Base-by-base conservation (phyloP, 30 jellyfish, hydroid and myxozoan species). In the Nemopilema nomurai region DNA sequence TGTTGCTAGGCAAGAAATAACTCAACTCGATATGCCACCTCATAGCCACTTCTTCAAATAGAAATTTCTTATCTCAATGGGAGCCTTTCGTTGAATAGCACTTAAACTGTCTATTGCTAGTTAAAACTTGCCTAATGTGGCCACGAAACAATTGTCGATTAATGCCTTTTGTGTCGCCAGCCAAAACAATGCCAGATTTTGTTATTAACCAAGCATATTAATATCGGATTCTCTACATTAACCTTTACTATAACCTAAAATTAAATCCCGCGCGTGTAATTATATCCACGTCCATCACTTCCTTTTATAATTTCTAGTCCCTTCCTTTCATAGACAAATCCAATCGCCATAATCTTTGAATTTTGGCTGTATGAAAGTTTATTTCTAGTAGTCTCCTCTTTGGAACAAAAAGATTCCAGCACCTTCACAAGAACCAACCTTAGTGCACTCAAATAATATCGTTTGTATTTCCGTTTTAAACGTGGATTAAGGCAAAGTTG, bases 401-500 rank as follows among this genome's bases (percentile, higher is more conserved):
- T 41, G 13, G 57, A 41, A 41, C 16, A 26, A 16, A 69, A 28
- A 69, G 80, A 8, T 24, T 27, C 4, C 4, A 1, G 8, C 64
- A 8, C 49, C 24, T 4, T 28, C 33, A 26, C 8, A 62, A 69
- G 9, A 27, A 69, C 33, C 52, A 13, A 24, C 23, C 50, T 69
- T 24, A 4, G 57, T 8, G 18, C 29, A 69, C 28, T 69, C 50
- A 9, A 27, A 18, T 69, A 69, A 69, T 69, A 24, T 57, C 80
- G 80, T 69, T 69, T 69, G 63, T 69, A 69, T 69, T 19, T 69
- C 80, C 80, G 80, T 69, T 69, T 69, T 69, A 69, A 24, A 57
- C 80, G 29, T 17, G 22, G 80, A 69, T 69, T 69, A 24, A 13
- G 64, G 63, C 32, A 28, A 19, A 62, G 8, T 27, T 19, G 24